Evolutionary conservation across 2,888 invertebrate genomes (phyloP).

Genomic region (Eucera pruinosa): DNA sequence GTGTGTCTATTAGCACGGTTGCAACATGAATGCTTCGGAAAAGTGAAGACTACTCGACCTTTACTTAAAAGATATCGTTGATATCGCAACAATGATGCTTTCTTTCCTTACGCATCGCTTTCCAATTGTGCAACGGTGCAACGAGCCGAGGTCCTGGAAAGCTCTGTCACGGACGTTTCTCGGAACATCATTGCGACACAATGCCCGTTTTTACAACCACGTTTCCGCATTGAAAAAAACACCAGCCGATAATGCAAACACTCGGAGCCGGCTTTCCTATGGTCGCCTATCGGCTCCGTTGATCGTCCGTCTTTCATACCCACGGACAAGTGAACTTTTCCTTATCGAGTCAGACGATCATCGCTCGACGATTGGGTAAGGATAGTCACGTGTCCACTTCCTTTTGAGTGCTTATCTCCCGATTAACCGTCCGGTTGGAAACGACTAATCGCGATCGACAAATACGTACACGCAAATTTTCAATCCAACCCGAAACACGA

Average conservation of each 20-base stretch:
- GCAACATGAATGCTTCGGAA: neutral
- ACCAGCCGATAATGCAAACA: conserved; percentile 48
- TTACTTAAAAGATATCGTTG: neutral
- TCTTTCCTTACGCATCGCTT: conserved; percentile 1
- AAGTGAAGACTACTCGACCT: neutral
- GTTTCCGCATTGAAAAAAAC: conserved; percentile 58
- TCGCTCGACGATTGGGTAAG: conserved; percentile 66
- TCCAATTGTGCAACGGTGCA: conserved; percentile 11
- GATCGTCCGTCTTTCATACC: conserved; percentile 67
- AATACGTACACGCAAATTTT: conserved; percentile 20
- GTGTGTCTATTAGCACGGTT: neutral
- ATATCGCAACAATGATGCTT: neutral
- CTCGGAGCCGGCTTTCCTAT: conserved; percentile 47
- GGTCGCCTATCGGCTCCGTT: conserved; percentile 61
- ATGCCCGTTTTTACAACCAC: conserved; percentile 34
- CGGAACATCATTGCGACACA: conserved; percentile 31
- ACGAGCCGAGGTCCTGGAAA: neutral
- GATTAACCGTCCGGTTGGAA: conserved; percentile 50
- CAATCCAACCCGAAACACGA: neutral
- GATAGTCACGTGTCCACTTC: conserved; percentile 68
- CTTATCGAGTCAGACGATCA: conserved; percentile 69
- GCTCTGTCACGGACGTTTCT: conserved; percentile 8
- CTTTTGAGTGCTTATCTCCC: conserved; percentile 59
- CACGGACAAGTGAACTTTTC: conserved; percentile 71
- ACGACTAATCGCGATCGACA: conserved; percentile 47